A percentile compares a stretch with the other conserved stretches of the same genome.
Evolutionary conservation across 2,113 vertebrate genomes (phyloP).

Genomic region (Bujurquina vittata): DNA sequence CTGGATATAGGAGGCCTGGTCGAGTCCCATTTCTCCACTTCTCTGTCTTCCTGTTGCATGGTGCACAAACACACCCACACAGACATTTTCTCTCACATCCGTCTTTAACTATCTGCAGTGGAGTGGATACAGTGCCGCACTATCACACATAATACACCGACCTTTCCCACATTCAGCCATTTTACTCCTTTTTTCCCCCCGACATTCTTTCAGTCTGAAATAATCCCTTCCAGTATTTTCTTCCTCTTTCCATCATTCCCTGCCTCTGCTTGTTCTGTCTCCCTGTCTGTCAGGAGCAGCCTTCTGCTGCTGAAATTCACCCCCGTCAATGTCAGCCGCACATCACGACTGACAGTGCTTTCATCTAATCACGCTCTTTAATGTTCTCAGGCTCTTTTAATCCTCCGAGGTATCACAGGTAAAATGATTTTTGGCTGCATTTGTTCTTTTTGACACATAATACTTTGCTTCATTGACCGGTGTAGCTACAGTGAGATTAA

Average conservation of each 20-base stretch:
- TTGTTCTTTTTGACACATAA: conserved; percentile 62
- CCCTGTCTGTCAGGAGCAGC: conserved; percentile 49
- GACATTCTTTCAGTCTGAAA: conserved; percentile 29
- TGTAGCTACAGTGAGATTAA: conserved; percentile 14
- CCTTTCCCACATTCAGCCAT: conserved; percentile 34
- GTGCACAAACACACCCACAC: conserved; percentile 8
- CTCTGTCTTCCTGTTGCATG: conserved; percentile 17
- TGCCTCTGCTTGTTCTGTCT: conserved; percentile 25
- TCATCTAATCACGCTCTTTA: conserved; percentile 71
- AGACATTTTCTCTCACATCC: conserved; percentile 21
- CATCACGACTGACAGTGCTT: conserved; percentile 63
- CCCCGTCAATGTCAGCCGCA: conserved; percentile 63
- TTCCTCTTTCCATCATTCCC: conserved; percentile 28
- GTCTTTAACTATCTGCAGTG: conserved; percentile 41
- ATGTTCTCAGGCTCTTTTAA: conserved; percentile 54
- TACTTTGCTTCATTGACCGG: conserved; percentile 47
- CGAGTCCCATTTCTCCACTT: conserved; percentile 36
- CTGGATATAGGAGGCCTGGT: conserved; percentile 59
- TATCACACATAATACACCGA: conserved; percentile 22
- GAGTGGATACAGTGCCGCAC: conserved; percentile 24
- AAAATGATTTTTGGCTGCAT: conserved; percentile 45
- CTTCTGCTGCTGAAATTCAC: conserved; percentile 14
- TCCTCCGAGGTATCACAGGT: conserved; percentile 26
- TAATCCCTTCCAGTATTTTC: conserved; percentile 37
- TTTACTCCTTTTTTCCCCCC: background rate